Conservation (phyloP, 2,888 invertebrate genomes). For the Achlya flavicornis region DNA sequence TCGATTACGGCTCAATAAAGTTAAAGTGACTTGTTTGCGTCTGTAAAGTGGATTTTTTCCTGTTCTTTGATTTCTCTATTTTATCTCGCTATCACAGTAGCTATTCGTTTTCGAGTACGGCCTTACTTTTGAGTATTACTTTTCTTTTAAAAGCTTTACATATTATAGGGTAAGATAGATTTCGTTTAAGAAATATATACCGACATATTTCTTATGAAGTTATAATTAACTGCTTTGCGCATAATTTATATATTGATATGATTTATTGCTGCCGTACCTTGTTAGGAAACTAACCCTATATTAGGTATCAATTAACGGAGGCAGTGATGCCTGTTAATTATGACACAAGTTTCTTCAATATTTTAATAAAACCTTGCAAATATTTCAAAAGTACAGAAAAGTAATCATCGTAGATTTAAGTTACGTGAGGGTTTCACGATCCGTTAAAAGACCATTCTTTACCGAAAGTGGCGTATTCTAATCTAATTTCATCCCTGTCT, state of each 20-base stretch:
- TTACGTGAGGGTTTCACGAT: slow-evolving; percentile 33
- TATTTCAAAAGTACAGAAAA: slow-evolving; percentile 14
- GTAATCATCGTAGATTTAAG: slow-evolving; percentile 29
- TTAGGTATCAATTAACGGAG: not conserved
- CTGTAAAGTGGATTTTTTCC: slow-evolving; percentile 82
- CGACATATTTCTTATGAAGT: not conserved
- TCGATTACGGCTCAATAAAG: slow-evolving; percentile 84
- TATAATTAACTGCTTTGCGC: not conserved
- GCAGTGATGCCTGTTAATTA: not conserved
- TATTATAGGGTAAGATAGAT: not conserved
- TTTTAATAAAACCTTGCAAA: slow-evolving; percentile 23
- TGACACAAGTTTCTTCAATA: slow-evolving; percentile 11
- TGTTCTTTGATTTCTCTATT: slow-evolving; percentile 72
- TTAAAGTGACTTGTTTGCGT: slow-evolving; percentile 84
- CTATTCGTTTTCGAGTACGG: slow-evolving; percentile 38
- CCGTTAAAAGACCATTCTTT: slow-evolving; percentile 71
- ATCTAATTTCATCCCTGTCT: slow-evolving; percentile 78
- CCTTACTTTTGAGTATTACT: slow-evolving; percentile 29
- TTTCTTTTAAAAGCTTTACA: slow-evolving; percentile 32
- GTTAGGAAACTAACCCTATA: slow-evolving; percentile 5
- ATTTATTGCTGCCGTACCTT: not conserved
- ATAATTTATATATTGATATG: not conserved
- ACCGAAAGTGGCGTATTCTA: slow-evolving; percentile 69
- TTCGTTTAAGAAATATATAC: not conserved
- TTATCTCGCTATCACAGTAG: slow-evolving; percentile 50